phyloP scores from a whole-genome alignment of 2,797 vertebrate genomes.

The Phylloscopus collybita region DNA sequence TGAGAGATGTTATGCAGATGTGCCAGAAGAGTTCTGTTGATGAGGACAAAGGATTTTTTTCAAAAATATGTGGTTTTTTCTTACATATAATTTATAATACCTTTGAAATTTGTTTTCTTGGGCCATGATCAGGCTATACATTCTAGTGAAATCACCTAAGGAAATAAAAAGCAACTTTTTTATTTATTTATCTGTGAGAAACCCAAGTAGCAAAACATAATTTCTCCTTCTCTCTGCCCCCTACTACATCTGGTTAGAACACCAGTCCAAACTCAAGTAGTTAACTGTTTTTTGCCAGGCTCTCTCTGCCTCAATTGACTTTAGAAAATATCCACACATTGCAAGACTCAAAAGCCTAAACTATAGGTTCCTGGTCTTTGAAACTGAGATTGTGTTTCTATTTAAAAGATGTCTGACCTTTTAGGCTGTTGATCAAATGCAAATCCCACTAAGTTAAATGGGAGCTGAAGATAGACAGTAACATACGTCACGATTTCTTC shows the following conservation, averaged over 20 bases:
- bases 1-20: neutral
- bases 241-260: neutral
- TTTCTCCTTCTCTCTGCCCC: neutral
- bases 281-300: neutral
- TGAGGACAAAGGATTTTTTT: neutral
- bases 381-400: slow-evolving; percentile 47
- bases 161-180: neutral
- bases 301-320: neutral
- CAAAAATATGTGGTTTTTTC: neutral
- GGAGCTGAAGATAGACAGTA: slow-evolving; percentile 52
- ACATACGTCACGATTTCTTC: slow-evolving; percentile 40
- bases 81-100: neutral
- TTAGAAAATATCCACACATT: neutral
- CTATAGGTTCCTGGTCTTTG: neutral
- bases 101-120: neutral
- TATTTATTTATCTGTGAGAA: neutral
- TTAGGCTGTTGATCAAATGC: slow-evolving; percentile 36
- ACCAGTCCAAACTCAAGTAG: neutral
- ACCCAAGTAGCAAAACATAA: neutral
- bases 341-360: neutral
- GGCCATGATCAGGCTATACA: neutral
- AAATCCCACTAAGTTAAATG: slow-evolving; percentile 51
- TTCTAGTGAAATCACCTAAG: neutral
- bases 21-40: neutral
- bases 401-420: slow-evolving; percentile 56